Evolutionary conservation across 35 echinoderm and acorn worm species (phyloP), one percentile per base, ranked within the genome.

Genomic region (Strongylocentrotus purpuratus): DNA sequence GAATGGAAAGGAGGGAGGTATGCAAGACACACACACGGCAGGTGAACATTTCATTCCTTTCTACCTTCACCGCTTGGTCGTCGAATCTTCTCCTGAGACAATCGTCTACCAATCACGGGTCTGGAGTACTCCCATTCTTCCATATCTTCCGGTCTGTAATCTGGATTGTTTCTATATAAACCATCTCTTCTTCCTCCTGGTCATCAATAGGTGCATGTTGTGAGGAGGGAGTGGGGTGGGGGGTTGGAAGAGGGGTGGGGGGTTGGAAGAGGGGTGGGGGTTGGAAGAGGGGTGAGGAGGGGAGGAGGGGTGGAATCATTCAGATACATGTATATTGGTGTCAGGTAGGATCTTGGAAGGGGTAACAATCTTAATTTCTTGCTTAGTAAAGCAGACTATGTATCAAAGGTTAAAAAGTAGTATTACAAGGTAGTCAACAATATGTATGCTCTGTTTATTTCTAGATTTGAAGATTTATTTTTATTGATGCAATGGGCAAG

Each of bases 61-160:
- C 91, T 93, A 93, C 91, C 91, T 93, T 93, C 91, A 31, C 91
- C 91, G 20, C 91, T 93, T 33, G 91, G 48, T 17, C 91, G 91
- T 93, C 91, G 46, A 46, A 93, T 58, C 48, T 93, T 93, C 91
- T 93, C 91, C 46, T 93, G 91, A 2, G 91, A 93, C 31, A 93
- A 58, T 46, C 91, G 47, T 46, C 91, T 13, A 31, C 91, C 91
- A 58, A 93, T 93, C 14, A 93, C 91, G 28, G 91, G 91, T 46
- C 91, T 47, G 5, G 48, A 5, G 46, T 50, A 93, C 22, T 93
- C 91, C 45, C 45, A 58, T 32, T 93, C 91, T 31, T 93, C 91
- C 20, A 48, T 32, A 46, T 93, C 91, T 31, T 93, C 91, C 4
- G 91, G 91, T 93, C 91, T 33, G 91, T 93, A 93, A 32, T 93